phyloP scores from a whole-genome alignment of 2,113 vertebrate genomes.

The Brachypteracias leptosomus region DNA sequence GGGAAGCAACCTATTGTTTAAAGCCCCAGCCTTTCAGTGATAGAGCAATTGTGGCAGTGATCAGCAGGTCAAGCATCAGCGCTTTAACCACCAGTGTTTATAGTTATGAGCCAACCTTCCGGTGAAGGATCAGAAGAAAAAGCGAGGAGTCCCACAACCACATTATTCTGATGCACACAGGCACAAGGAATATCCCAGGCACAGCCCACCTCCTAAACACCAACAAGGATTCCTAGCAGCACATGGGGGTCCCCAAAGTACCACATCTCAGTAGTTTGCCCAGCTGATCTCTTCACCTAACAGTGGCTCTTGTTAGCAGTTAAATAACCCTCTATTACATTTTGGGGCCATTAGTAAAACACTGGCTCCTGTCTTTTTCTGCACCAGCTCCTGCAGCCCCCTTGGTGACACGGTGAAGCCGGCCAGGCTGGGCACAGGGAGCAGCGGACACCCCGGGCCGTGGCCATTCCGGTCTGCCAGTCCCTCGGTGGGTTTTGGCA shows the following conservation, averaged over 20 bases:
- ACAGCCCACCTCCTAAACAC: neutral
- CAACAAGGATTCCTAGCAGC: neutral
- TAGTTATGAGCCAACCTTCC: neutral
- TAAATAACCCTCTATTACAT: neutral
- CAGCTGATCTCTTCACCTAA: neutral
- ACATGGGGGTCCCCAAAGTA: neutral
- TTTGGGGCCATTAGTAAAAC: neutral
- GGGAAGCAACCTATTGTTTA: neutral
- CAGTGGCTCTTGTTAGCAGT: neutral
- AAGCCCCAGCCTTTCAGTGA: neutral
- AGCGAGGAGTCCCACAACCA: fast-evolving
- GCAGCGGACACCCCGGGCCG: too few relatives aligned
- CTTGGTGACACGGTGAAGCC: too few relatives aligned
- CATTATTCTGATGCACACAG: too few relatives aligned
- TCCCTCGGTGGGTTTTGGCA: too few relatives aligned
- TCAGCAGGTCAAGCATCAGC: too few relatives aligned
- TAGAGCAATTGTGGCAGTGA: too few relatives aligned
- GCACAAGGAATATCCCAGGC: too few relatives aligned
- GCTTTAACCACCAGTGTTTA: neutral
- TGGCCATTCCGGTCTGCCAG: too few relatives aligned
- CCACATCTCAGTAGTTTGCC: neutral
- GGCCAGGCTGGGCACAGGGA: too few relatives aligned
- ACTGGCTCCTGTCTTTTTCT: too few relatives aligned
- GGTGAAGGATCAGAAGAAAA: neutral
- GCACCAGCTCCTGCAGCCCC: too few relatives aligned